Percentiles rank a stretch among this genome's conserved stretches.
Conservation (phyloP, 2,797 vertebrate species). For the Euphonia xanthogaster region DNA sequence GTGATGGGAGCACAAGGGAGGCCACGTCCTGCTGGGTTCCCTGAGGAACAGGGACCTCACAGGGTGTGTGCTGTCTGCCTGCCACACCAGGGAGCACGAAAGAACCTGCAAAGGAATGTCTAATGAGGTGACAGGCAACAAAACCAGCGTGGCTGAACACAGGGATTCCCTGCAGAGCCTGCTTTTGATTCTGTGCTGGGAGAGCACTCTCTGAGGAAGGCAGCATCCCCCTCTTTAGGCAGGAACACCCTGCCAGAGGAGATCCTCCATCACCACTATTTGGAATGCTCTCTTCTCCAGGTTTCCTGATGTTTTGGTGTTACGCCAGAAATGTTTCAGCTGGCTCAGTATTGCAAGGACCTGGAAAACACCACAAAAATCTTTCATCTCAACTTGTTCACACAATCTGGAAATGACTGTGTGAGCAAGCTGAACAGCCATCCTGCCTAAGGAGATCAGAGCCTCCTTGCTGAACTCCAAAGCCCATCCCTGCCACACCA, state of each 20-base stretch:
- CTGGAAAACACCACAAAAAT: not conserved
- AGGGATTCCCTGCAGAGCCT: not conserved
- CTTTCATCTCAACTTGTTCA: not conserved
- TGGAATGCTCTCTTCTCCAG: not conserved
- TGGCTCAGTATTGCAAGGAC: not conserved
- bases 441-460: not conserved
- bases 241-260: not conserved
- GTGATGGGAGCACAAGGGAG: not conserved
- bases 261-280: not conserved
- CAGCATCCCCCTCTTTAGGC: not conserved
- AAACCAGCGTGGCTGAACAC: not conserved
- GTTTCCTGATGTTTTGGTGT: not conserved
- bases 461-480: not conserved
- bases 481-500: not conserved
- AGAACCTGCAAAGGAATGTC: not conserved
- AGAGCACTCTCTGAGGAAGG: not conserved
- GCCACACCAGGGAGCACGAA: not conserved
- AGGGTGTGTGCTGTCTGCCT: not conserved
- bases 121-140: not conserved
- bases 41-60: not conserved
- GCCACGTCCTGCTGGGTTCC: not conserved
- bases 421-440: too few relatives aligned
- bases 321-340: not conserved
- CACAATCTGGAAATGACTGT: not conserved
- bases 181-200: not conserved